phyloP scores from a whole-genome alignment of 2,888 invertebrate genomes.

The Apamea monoglypha region DNA sequence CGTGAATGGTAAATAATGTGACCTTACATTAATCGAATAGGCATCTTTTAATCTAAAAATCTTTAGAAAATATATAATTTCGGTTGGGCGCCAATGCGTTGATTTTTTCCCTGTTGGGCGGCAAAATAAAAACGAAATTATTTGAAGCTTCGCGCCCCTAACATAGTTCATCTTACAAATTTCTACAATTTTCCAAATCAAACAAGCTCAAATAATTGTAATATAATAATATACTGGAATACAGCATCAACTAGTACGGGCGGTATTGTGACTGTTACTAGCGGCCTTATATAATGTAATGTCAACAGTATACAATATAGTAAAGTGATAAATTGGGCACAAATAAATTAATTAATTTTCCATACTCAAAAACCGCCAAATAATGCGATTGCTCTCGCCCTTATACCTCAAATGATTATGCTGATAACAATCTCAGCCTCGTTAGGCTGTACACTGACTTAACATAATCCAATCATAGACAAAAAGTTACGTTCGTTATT shows the following conservation, averaged over 20 bases:
- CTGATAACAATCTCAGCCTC: slow-evolving; percentile 49
- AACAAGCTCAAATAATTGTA: not conserved
- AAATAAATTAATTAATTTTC: not conserved
- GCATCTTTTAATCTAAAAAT: not conserved
- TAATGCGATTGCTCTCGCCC: slow-evolving; percentile 34
- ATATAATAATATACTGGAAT: not conserved
- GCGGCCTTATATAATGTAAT: not conserved
- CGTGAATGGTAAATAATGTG: not conserved
- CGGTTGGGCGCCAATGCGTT: slow-evolving; percentile 39
- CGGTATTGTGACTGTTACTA: not conserved
- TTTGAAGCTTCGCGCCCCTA: not conserved
- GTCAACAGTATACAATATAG: not conserved
- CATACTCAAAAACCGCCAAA: slow-evolving; percentile 25
- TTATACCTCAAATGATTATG: slow-evolving; percentile 56
- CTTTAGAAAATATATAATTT: not conserved
- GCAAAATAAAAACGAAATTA: not conserved
- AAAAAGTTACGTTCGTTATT: slow-evolving; percentile 72
- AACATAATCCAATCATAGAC: slow-evolving; percentile 70
- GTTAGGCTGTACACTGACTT: slow-evolving; percentile 60
- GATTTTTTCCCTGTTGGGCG: not conserved
- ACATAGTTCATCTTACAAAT: not conserved
- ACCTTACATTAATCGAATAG: not conserved
- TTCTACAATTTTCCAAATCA: not conserved
- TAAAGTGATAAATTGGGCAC: not conserved
- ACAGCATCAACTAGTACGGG: not conserved